These are phyloP conservation scores for Catocala nupta DNA, from an alignment of 2,888 invertebrate species.

Conservation along the genomic window DNA sequence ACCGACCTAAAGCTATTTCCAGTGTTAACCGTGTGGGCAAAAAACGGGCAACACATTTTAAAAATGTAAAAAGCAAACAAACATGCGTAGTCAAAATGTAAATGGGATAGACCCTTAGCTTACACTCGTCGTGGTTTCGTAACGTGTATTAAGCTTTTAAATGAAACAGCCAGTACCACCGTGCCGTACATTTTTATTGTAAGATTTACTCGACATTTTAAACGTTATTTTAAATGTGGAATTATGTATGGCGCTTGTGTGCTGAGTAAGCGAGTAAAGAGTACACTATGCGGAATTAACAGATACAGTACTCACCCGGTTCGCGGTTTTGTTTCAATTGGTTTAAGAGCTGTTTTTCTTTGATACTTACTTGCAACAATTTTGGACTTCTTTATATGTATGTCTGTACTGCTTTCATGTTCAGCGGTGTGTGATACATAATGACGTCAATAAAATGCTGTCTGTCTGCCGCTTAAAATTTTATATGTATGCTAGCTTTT, in stretches of 20 bases:
- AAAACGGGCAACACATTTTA: slow-evolving; percentile 42
- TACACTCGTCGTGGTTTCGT: slow-evolving; percentile 54
- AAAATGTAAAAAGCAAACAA: slow-evolving; percentile 59
- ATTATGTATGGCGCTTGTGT: slow-evolving; percentile 15
- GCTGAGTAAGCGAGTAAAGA: not conserved
- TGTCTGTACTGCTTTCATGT: too few species aligned
- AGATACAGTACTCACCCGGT: not conserved
- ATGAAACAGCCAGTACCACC: slow-evolving; percentile 46
- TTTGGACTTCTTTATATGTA: too few species aligned
- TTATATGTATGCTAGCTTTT: too few species aligned
- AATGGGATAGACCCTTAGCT: slow-evolving; percentile 62
- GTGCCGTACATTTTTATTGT: slow-evolving; percentile 29
- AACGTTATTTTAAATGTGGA: slow-evolving; percentile 29
- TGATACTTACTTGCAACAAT: too few species aligned
- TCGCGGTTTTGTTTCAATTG: not conserved
- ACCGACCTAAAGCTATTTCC: slow-evolving; percentile 19
- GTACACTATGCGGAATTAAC: slow-evolving; percentile 4
- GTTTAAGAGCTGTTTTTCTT: not conserved
- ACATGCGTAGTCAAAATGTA: slow-evolving; percentile 61
- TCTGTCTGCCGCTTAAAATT: too few species aligned
- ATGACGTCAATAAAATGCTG: too few species aligned
- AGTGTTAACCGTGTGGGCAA: slow-evolving; percentile 21
- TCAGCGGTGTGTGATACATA: too few species aligned
- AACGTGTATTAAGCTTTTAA: slow-evolving; percentile 59
- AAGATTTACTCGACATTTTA: slow-evolving; percentile 25